Conservation (phyloP, 2,113 vertebrate genomes). For the Pycnonotus jocosus region DNA sequence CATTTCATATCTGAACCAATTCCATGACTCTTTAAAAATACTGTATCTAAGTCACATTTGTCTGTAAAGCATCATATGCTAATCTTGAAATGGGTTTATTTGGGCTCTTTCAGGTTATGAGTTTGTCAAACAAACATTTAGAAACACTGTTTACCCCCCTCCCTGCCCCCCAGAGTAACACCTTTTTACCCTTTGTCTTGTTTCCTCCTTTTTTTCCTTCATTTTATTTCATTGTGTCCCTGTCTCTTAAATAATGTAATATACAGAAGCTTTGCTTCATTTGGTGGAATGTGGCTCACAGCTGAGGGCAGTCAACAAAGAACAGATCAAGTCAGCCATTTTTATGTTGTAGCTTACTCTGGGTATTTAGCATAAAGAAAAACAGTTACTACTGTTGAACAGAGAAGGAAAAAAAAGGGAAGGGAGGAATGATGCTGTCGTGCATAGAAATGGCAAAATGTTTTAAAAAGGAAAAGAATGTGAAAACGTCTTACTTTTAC, state of each 20-base stretch:
- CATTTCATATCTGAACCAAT: neutral
- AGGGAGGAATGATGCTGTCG: neutral
- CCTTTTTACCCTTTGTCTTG: neutral
- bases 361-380: neutral
- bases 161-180: neutral
- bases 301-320: constrained; percentile 11
- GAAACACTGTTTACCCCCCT: neutral
- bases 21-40: neutral
- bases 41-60: neutral
- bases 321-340: neutral
- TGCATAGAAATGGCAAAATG: neutral
- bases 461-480: neutral
- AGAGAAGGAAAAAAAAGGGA: neutral
- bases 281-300: constrained; percentile 21
- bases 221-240: neutral
- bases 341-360: neutral
- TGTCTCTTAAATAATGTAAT: neutral
- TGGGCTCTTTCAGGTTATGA: neutral
- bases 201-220: neutral
- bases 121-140: neutral
- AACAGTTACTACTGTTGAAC: neutral
- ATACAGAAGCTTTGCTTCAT: neutral
- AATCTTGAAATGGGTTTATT: neutral
- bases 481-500: neutral
- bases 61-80: neutral